Conservation (phyloP, 2,113 vertebrate species). For the Bos indicus region DNA sequence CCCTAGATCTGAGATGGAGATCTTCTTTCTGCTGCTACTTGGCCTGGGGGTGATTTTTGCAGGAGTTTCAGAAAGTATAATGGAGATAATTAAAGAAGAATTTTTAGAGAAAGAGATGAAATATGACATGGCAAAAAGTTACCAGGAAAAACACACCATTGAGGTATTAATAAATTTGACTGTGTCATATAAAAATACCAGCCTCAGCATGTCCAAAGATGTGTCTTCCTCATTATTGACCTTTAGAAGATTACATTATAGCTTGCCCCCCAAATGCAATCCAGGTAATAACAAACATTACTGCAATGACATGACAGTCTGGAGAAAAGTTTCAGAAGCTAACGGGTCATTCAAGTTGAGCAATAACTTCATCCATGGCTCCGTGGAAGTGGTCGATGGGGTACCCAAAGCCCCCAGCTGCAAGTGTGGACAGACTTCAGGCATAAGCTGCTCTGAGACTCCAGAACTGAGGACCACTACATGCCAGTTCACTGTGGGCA, state of each 20-base stretch:
- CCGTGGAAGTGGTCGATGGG: not conserved
- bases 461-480: not conserved
- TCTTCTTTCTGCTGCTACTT: slow-evolving; percentile 27
- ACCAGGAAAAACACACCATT: not conserved
- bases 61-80: not conserved
- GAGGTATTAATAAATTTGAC: not conserved
- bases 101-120: not conserved
- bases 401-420: not conserved
- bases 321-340: not conserved
- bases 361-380: not conserved
- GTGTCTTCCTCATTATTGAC: not conserved
- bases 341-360: not conserved
- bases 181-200: not conserved
- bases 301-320: not conserved
- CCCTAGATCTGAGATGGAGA: slow-evolving; percentile 1
- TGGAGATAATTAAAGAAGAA: slow-evolving; percentile 1
- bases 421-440: not conserved
- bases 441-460: not conserved
- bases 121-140: not conserved
- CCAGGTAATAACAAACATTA: not conserved
- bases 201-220: not conserved
- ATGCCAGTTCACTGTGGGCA: not conserved
- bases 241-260: not conserved
- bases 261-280: not conserved
- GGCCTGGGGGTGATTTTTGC: not conserved